Conservation (phyloP, 2,797 vertebrate species). For the Pelodytes ibericus region DNA sequence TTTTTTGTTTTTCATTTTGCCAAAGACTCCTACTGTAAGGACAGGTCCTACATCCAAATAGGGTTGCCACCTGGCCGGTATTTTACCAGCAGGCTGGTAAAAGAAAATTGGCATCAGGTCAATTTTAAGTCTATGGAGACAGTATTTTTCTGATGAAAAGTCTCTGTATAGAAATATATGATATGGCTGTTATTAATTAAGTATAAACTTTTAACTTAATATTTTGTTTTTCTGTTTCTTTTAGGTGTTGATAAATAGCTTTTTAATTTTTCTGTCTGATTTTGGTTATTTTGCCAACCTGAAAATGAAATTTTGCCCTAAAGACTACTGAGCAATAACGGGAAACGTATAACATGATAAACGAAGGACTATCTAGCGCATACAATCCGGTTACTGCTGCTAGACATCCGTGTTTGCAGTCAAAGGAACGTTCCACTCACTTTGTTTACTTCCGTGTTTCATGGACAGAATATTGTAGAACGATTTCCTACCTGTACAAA, state of each 20-base stretch:
- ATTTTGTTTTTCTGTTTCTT: background rate
- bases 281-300: constrained; percentile 5
- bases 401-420: background rate
- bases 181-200: too few species aligned
- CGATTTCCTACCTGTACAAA: background rate
- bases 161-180: too few species aligned
- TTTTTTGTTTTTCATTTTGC: too few species aligned
- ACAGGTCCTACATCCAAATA: too few species aligned
- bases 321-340: background rate
- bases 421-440: background rate
- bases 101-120: too few species aligned
- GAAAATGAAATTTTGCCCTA: background rate
- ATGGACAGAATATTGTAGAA: background rate
- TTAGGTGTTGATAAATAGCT: constrained; percentile 38
- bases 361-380: background rate
- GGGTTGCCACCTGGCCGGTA: too few species aligned
- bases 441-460: background rate
- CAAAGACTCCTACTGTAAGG: too few species aligned
- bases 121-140: too few species aligned
- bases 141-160: too few species aligned
- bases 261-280: background rate
- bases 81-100: too few species aligned
- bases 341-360: background rate
- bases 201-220: background rate
- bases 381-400: background rate